phyloP scores from a whole-genome alignment of 2,888 invertebrate species.

The Hydrotaea diabolus region DNA sequence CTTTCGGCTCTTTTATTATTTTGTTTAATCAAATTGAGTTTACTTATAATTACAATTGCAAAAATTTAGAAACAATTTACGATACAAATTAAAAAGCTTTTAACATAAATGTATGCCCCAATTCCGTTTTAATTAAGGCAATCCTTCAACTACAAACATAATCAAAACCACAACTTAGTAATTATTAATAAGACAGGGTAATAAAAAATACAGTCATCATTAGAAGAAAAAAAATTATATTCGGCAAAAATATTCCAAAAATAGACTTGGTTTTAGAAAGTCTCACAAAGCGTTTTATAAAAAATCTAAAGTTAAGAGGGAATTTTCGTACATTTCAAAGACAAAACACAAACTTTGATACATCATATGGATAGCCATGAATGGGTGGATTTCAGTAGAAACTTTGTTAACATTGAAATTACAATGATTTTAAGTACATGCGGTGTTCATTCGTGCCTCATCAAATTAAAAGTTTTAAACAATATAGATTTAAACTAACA shows the following conservation, averaged over 20 bases:
- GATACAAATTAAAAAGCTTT: no score
- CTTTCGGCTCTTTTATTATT: background rate
- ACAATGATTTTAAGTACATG: slow-evolving; percentile 21
- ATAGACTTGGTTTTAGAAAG: background rate
- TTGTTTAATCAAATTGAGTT: slow-evolving; percentile 18
- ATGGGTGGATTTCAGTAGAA: background rate
- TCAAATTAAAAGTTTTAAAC: slow-evolving; percentile 13
- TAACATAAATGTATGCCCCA: background rate
- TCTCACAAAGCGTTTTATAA: no score
- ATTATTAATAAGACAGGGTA: background rate
- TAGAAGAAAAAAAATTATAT: background rate
- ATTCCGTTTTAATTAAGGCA: slow-evolving; percentile 17
- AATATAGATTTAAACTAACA: slow-evolving; percentile 9
- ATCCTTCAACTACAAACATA: slow-evolving; percentile 43
- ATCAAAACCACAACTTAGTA: background rate
- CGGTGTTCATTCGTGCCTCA: slow-evolving; percentile 17
- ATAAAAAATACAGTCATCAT: background rate
- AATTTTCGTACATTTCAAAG: background rate
- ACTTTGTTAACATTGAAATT: background rate
- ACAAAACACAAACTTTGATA: background rate
- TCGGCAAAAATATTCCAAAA: background rate
- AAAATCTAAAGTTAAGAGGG: no score
- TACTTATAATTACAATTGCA: slow-evolving; percentile 21
- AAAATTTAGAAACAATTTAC: background rate
- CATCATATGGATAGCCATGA: background rate